phyloP scores from a whole-genome alignment of 2,888 invertebrate genomes.

The Dinocampus coccinellae region DNA sequence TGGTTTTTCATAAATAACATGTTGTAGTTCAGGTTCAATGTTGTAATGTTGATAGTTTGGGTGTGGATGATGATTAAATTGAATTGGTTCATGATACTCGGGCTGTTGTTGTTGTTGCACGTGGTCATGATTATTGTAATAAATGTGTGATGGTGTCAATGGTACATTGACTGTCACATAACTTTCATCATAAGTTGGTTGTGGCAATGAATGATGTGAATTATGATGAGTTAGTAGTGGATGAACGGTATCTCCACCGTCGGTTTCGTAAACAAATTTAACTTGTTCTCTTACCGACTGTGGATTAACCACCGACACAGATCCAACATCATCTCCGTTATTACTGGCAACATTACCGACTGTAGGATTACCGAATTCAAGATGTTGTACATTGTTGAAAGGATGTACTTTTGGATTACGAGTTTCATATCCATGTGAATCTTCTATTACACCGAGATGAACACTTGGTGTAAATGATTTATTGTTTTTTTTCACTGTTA shows the following conservation, averaged over 20 bases:
- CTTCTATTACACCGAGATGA: constrained; percentile 55
- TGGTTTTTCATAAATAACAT: constrained; percentile 34
- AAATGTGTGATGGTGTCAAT: background rate
- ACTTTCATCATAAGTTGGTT: constrained; percentile 7
- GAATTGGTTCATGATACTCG: background rate
- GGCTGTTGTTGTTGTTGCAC: background rate
- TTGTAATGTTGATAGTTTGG: constrained; percentile 6
- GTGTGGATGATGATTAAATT: background rate
- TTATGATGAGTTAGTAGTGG: constrained; percentile 24
- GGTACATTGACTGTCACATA: background rate
- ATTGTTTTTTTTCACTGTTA: background rate
- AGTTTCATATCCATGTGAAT: constrained; percentile 35
- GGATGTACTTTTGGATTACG: constrained; percentile 26
- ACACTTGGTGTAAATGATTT: constrained; percentile 54
- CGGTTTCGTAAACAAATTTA: constrained; percentile 50
- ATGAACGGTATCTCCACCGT: constrained; percentile 41
- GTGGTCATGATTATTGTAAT: background rate
- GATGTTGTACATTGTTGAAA: constrained; percentile 51
- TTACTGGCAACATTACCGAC: constrained; percentile 25
- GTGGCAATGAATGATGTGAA: background rate
- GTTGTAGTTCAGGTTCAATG: background rate
- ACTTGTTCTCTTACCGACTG: constrained; percentile 31
- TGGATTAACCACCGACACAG: constrained; percentile 33
- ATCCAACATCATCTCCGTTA: background rate
- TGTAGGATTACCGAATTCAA: constrained; percentile 48